Evolutionary conservation across 1,140 invertebrate species (phyloP), one percentile per base, ranked within the genome.

Genomic region (Diorhabda carinulata): DNA sequence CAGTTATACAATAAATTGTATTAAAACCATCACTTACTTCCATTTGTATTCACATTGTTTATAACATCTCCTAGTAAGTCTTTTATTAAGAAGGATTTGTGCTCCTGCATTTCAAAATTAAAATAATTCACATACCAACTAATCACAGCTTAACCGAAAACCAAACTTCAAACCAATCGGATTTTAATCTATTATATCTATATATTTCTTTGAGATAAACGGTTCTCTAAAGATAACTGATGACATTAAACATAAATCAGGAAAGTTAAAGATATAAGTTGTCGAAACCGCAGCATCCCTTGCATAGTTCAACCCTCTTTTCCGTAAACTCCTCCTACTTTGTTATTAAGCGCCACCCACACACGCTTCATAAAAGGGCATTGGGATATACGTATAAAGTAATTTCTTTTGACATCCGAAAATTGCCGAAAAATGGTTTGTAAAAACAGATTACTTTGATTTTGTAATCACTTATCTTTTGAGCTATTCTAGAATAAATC

Each of bases 31-130:
- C 41, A 62, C 59, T 71, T 74, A 77, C 76, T 74, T 73, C 74
- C 70, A 64, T 72, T 65, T 9, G 73, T 71, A 71, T 65, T 70
- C 78, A 82, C 78, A 78, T 81, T 61, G 80, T 78, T 52, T 83
- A 92, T 81, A 61, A 92, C 88, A 75, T 92, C 91, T 2, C 91
- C 89, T 9, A 92, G 83, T 10, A 92, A 84, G 80, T 92, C 90
- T 72, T 88, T 86, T 69, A 92, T 92, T 9, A 92, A 79, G 80
- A 92, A 92, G 2, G 90, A 92, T 77, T 92, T 92, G 71, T 90
- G 88, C 80, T 91, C 89, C 79, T 90, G 87, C 83, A 85, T 84
- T 65, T 66, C 60, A 57, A 52, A 4, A 52, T 52, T 8, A 61
- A 40, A 61, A 61, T 41, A 61, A n/a, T 43, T 40, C 59, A 61